These are phyloP conservation scores for Heliconius himera DNA, from an alignment of 1,140 invertebrate genomes.

Conservation along the genomic window DNA sequence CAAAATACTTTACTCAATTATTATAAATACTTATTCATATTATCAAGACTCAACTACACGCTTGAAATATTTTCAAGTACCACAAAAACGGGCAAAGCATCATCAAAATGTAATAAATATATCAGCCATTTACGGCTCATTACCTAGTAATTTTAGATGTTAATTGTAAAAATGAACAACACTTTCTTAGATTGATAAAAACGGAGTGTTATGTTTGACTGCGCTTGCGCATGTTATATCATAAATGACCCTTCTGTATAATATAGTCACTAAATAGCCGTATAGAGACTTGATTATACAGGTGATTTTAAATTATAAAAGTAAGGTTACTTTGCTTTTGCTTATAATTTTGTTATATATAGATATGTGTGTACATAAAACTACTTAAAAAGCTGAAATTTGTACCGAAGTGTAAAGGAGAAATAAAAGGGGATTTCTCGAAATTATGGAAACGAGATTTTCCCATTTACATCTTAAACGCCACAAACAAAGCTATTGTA, in stretches of 20 bases:
- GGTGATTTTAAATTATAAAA: background rate
- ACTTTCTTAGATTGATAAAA: constrained; percentile 21
- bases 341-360: background rate
- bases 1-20: too few species aligned
- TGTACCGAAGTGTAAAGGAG: too few species aligned
- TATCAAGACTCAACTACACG: constrained; percentile 15
- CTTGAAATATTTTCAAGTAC: constrained; percentile 17
- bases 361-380: too few species aligned
- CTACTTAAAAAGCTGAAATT: too few species aligned
- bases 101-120: constrained; percentile 42
- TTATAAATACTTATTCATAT: background rate
- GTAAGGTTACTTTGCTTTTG: too few species aligned
- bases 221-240: constrained; percentile 15
- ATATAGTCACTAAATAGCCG: background rate
- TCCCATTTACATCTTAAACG: too few species aligned
- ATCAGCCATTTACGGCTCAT: constrained; percentile 44
- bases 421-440: too few species aligned
- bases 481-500: too few species aligned
- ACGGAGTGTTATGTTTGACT: constrained; percentile 20
- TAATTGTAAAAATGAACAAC: constrained; percentile 44
- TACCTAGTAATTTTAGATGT: constrained; percentile 47
- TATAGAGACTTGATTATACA: background rate
- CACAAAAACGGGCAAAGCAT: constrained; percentile 21
- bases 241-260: background rate
- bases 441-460: too few species aligned